Base-by-base conservation (phyloP, 1,140 invertebrate species). In the Drosophila ogumai region DNA sequence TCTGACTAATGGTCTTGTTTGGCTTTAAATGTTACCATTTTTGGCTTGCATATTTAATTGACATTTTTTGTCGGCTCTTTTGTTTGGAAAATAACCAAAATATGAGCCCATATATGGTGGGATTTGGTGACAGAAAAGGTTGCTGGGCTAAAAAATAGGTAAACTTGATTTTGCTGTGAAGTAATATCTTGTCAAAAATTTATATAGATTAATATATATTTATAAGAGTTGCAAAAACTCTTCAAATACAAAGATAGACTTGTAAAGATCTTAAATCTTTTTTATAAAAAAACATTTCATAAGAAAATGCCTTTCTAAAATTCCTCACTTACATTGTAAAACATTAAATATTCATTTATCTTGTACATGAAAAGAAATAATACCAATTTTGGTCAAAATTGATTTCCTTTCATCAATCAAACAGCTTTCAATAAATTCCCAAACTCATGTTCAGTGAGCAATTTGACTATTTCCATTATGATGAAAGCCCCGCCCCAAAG, bases 11-110 rank as follows among this genome's bases (percentile, higher is more conserved):
- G 57, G 43, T 63, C 47, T 44, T 63, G 71, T 47, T 71, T 80
- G 76, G 57, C 58, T 61, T 25, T 54, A 44, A 61, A 54, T 76
- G 46, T 50, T 47, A n/a, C 73, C 81, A 73, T 85, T 66, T 84
- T 65, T 61, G 77, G 81, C 22, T 10, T 36, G 65, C 69, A 56
- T 59, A 61, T 61, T 60, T 65, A 64, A 50, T 41, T 68, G 46
- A 41, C 65, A 50, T 61, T 65, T 64, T 43, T 34, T 47, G 64
- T 63, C 22, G 13, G 22, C n/a, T 17, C 31, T 47, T 46, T 63
- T 63, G 64, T 66, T 61, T 22, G 25, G 40, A 44, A 63, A 47
- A 63, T 15, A 66, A 9, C 32, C 6, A 46, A 63, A 63, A 63
- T 66, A 43, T 41, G 15, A 28, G 3, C 3, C 43, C 28, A 49